Conservation (phyloP, 2,113 vertebrate genomes). For the Stercorarius parasiticus region DNA sequence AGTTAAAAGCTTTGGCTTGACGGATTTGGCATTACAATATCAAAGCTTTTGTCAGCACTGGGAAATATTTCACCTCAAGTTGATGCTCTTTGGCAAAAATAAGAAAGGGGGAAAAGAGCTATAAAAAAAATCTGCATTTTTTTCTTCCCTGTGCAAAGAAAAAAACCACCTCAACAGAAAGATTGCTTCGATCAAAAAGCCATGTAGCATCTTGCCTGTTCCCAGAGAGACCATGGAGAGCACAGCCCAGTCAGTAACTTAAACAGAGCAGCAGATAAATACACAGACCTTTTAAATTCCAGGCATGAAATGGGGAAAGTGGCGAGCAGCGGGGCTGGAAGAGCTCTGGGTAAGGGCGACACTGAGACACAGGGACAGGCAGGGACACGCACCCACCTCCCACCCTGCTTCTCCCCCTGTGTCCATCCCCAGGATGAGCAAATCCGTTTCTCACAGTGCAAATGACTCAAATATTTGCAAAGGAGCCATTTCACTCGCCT, state of each 20-base stretch:
- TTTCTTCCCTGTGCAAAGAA: neutral
- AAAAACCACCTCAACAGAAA: neutral
- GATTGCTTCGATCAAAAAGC: slow-evolving; percentile 48
- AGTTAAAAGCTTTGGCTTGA: slow-evolving; percentile 58
- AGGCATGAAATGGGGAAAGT: neutral
- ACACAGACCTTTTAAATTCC: neutral
- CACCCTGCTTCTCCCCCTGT: neutral
- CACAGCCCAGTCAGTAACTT: neutral
- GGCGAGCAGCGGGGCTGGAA: neutral
- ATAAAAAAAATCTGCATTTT: neutral
- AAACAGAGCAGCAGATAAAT: neutral
- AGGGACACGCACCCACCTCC: neutral
- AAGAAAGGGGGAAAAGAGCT: neutral
- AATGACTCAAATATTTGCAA: accelerated
- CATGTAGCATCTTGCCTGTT: neutral
- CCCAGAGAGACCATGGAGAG: neutral
- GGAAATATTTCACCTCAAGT: slow-evolving; percentile 63
- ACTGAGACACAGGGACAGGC: neutral
- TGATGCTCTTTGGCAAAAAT: slow-evolving; percentile 61
- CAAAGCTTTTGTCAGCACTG: slow-evolving; percentile 57
- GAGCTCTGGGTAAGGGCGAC: neutral
- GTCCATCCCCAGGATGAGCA: accelerated
- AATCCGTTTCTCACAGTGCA: accelerated
- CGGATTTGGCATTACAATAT: slow-evolving; percentile 22
- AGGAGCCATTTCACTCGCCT: accelerated